These are phyloP conservation scores for Coptotermes formosanus DNA, from an alignment of 1,140 invertebrate species.

Conservation along the genomic window DNA sequence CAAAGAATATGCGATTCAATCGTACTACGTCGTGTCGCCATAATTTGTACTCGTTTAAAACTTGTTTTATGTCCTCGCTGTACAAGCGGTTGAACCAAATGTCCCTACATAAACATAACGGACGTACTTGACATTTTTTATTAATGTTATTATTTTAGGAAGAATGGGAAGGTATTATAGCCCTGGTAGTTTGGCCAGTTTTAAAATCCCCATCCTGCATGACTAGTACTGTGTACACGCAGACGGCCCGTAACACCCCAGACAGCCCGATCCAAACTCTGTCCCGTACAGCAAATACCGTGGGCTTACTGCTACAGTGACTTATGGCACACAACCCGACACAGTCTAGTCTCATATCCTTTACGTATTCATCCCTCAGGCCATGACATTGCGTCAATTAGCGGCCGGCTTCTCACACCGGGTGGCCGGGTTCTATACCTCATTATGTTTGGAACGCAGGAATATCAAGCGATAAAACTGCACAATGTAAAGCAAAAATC, in stretches of 20 bases:
- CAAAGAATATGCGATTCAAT: no score
- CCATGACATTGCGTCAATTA: no score
- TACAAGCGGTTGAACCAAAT: background rate
- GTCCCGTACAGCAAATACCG: background rate
- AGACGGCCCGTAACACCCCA: background rate
- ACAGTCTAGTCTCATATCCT: no score
- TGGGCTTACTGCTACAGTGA: no score
- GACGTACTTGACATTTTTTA: conserved; percentile 17
- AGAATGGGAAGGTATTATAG: conserved; percentile 1
- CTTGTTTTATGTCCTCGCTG: conserved; percentile 9
- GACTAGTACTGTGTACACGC: background rate
- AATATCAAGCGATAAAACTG: no score
- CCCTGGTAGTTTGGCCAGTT: background rate
- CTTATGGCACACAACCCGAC: no score
- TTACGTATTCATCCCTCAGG: no score
- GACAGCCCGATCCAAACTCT: background rate
- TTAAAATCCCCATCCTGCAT: background rate
- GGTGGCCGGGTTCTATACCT: no score
- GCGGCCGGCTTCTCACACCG: no score
- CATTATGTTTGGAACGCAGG: no score
- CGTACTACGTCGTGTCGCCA: no score
- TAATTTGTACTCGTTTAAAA: background rate
- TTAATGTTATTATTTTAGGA: conserved; percentile 10
- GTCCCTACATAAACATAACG: background rate
- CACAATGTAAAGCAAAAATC: no score